Conservation (phyloP, 2,113 vertebrate species). For the Vidua macroura region DNA sequence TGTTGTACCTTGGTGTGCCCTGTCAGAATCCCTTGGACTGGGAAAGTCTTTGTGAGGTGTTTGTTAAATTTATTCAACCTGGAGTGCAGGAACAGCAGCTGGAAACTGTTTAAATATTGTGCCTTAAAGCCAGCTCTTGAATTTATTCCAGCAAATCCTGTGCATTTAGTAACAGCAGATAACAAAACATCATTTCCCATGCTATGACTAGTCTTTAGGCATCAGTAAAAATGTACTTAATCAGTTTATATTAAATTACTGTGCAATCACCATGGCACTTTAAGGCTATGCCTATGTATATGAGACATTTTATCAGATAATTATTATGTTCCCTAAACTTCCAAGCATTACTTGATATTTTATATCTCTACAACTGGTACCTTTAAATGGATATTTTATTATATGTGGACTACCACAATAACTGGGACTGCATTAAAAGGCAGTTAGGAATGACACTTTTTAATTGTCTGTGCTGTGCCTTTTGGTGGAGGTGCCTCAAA, state of each 20-base stretch:
- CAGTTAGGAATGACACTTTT: neutral
- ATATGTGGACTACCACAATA: neutral
- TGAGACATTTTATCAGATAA: conserved; percentile 63
- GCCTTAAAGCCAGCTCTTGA: conserved; percentile 22
- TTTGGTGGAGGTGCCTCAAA: neutral
- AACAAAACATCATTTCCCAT: conserved; percentile 47
- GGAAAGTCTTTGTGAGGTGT: neutral
- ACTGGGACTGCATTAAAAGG: neutral
- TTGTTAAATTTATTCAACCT: conserved; percentile 41
- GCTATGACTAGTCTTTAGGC: conserved; percentile 64
- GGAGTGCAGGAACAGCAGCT: conserved; percentile 32
- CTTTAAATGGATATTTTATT: neutral
- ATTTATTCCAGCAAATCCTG: conserved; percentile 43
- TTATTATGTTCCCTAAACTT: conserved; percentile 42
- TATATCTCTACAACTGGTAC: neutral
- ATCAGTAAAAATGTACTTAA: conserved; percentile 70
- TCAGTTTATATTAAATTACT: conserved; percentile 62
- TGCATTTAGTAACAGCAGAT: conserved; percentile 58
- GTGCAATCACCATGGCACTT: conserved; percentile 36
- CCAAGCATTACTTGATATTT: conserved; percentile 43
- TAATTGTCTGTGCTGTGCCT: neutral
- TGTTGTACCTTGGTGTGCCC: rapidly evolving
- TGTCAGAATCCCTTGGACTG: neutral
- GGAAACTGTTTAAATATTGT: neutral
- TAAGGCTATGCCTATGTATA: conserved; percentile 24